Evolutionary conservation across 2,797 vertebrate species (phyloP), one percentile per base, ranked within the genome.

Genomic region (Lutjanus campechanus): DNA sequence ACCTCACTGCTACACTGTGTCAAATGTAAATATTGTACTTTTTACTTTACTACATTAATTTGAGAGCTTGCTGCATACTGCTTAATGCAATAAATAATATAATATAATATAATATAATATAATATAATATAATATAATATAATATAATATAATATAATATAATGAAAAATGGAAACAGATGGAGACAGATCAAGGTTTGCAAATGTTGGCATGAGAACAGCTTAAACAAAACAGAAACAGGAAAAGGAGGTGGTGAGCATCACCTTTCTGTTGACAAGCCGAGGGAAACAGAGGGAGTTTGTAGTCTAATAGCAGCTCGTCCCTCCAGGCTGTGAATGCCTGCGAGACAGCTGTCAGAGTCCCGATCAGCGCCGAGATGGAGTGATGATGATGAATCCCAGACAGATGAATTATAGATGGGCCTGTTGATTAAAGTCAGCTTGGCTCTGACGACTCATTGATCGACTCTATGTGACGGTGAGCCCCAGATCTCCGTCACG

Each of bases 341-440:
- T 86, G 80, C 4, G 44, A 91, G 89, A 87, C 90, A 89, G 90
- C 90, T 91, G 90, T 93, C 89, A 90, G 86, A 84, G 72, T 72
- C 49, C 83, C 59, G 74, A 72, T 59, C 74, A 65, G 76, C 6
- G 55, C 82, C 85, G 70, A 89, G 89, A 92, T 82, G 85, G 88
- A 81, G 77, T 83, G 87, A 90, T 86, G 86, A 80, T 89, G 88
- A 93, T 91, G 88, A 92, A 95, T 92, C 76, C 78, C 83, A 89
- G 91, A 87, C 83, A 84, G 88, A 93, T 95, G 92, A 95, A 95
- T 95, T 93, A 96, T 95, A 92, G 89, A 96, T 95, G 85, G 84
- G 80, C 49, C 79, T 79, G 83, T 89, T 94, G 93, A 94, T 94
- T 94, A 93, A 88, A 92, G 76, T 87, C 81, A 81, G 85, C 59